Base-by-base conservation (phyloP, 2,113 vertebrate genomes). In the Neoarius graeffei region DNA sequence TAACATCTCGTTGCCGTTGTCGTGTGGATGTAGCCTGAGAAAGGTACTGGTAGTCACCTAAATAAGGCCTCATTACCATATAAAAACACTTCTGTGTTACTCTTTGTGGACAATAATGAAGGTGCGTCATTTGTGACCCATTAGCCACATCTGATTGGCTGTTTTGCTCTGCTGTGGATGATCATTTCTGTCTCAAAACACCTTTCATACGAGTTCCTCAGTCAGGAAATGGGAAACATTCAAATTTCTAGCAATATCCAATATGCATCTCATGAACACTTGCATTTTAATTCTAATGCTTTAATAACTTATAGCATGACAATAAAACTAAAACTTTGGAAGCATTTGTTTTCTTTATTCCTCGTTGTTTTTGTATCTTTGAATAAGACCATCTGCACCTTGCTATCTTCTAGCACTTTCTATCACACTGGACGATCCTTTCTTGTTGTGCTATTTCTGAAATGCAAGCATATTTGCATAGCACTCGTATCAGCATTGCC, bases 91-190 rank as follows among this genome's bases (percentile, higher is more conserved):
- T 69, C 85, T 64, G 66, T 85, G 60, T 50, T 62, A 87, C 69
- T 80, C n/a, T 71, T 30, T 88, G 90, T 67, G 81, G 79, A 50
- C 67, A 77, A 17, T 83, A 89, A 85, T 89, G 56, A 91, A 88
- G 89, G 84, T 80, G 54, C 69, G 59, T 7, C 42, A 25, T 60
- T n/a, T 85, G 35, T 74, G 30, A 85, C 35, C 52, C 64, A 59
- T 8, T n/a, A 20, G 15, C 48, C 20, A n/a, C 35, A 17, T 35
- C 71, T 64, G 30, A 42, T 59, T 56, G 67, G 54, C 71, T 85
- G 71, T 27, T 60, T 57, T 54, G 10, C 52, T 48, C 9, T 71
- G 83, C 66, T 54, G 48, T 56, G 66, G n/a, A 84, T 19, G 14
- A 84, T 84, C 25, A 19, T 20, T 56, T 84, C 4, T 17, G 23